phyloP scores from a whole-genome alignment of 1,140 invertebrate genomes.

The Phocides pigmalion region DNA sequence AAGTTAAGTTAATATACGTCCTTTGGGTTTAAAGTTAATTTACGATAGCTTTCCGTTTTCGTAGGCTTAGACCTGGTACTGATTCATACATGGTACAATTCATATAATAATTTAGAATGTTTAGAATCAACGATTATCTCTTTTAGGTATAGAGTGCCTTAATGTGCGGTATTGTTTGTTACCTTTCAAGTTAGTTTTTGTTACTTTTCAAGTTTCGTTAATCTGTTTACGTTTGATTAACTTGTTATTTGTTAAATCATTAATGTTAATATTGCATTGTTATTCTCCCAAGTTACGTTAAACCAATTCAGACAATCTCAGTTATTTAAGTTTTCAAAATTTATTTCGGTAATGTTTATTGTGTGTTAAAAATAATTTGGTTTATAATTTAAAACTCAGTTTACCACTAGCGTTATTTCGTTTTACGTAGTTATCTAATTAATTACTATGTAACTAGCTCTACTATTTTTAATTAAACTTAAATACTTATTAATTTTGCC shows the following conservation, averaged over 20 bases:
- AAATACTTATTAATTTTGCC: no score
- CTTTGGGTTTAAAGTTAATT: background rate
- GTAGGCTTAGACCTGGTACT: constrained; percentile 8
- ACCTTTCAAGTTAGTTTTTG: constrained; percentile 49
- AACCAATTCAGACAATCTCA: background rate
- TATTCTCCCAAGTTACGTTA: constrained; percentile 1
- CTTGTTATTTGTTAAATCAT: constrained; percentile 40
- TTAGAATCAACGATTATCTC: constrained; percentile 11
- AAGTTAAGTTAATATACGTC: background rate
- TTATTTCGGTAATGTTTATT: background rate
- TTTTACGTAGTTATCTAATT: no score
- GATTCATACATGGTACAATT: background rate
- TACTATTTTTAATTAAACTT: no score
- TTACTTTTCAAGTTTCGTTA: constrained; percentile 54
- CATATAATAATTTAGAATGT: constrained; percentile 9
- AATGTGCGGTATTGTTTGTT: constrained; percentile 76
- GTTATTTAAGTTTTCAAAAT: background rate
- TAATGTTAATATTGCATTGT: constrained; percentile 37
- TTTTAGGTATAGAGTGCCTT: constrained; percentile 57
- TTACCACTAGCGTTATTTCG: no score
- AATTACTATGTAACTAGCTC: no score
- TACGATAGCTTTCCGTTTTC: background rate
- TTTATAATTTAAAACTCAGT: no score
- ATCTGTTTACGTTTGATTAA: constrained; percentile 45
- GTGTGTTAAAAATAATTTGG: background rate